Conservation (phyloP, 2,888 invertebrate species). For the Apodemia duryi region DNA sequence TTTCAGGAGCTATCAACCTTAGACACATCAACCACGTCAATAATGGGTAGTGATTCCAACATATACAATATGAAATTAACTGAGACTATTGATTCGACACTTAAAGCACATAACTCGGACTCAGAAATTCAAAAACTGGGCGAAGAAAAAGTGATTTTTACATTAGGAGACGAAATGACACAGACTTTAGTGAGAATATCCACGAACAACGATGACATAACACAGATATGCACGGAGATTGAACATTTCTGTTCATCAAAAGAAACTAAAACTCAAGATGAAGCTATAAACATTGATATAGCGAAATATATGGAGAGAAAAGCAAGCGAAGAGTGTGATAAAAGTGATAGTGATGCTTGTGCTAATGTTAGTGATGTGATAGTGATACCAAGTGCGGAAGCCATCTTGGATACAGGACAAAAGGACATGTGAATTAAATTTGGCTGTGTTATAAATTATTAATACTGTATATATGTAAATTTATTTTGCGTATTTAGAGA, state of each 20-base stretch:
- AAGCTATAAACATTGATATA: constrained; percentile 37
- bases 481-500: no score
- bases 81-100: constrained; percentile 33
- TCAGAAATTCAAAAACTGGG: constrained; percentile 54
- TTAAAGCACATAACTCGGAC: constrained; percentile 59
- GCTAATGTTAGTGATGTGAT: constrained; percentile 60
- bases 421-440: background rate
- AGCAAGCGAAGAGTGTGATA: constrained; percentile 38
- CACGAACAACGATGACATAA: constrained; percentile 58
- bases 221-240: constrained; percentile 60
- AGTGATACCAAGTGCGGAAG: constrained; percentile 65
- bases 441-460: constrained; percentile 3
- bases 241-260: constrained; percentile 47
- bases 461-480: no score
- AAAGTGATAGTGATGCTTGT: constrained; percentile 45
- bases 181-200: constrained; percentile 54
- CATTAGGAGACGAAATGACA: constrained; percentile 42
- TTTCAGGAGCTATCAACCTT: constrained; percentile 55
- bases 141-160: constrained; percentile 51
- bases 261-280: constrained; percentile 36
- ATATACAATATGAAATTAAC: constrained; percentile 61
- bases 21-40: constrained; percentile 62
- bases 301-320: constrained; percentile 40
- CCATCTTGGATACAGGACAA: constrained; percentile 59
- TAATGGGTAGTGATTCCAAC: constrained; percentile 74